Percentiles rank a stretch among this genome's conserved stretches.
Conservation (phyloP, 2,888 invertebrate species). For the Branchellion lobata region DNA sequence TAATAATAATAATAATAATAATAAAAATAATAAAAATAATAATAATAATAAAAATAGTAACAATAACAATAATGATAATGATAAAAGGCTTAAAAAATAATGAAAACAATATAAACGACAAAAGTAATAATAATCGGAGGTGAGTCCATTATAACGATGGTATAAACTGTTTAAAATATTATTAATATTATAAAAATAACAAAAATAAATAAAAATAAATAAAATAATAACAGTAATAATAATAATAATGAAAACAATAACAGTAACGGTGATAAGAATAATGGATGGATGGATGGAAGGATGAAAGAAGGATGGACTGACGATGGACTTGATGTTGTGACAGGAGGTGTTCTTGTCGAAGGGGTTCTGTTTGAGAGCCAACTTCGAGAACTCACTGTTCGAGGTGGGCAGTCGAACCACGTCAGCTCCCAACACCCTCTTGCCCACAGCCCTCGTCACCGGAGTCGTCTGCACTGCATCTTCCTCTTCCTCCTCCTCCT, state of each 20-base stretch:
- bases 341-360: slow-evolving; percentile 8
- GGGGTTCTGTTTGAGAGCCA: slow-evolving; percentile 1
- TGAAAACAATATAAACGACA: not conserved
- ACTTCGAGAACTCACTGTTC: slow-evolving; percentile 5
- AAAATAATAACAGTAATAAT: not conserved
- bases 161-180: not conserved
- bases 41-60: no score
- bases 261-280: no score
- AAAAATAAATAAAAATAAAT: not conserved
- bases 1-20: not conserved
- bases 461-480: not conserved
- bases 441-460: not conserved
- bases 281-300: no score
- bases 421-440: not conserved
- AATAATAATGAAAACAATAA: no score
- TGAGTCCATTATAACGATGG: no score
- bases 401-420: not conserved
- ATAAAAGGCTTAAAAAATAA: not conserved
- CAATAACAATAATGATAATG: no score
- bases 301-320: not conserved
- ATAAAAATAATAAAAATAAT: no score
- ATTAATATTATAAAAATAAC: not conserved
- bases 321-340: slow-evolving; percentile 3
- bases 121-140: no score
- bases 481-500: slow-evolving; percentile 28